Percentiles rank a stretch among this genome's conserved stretches.
Conservation (phyloP, 2,797 vertebrate genomes). For the Australoheros facetus region DNA sequence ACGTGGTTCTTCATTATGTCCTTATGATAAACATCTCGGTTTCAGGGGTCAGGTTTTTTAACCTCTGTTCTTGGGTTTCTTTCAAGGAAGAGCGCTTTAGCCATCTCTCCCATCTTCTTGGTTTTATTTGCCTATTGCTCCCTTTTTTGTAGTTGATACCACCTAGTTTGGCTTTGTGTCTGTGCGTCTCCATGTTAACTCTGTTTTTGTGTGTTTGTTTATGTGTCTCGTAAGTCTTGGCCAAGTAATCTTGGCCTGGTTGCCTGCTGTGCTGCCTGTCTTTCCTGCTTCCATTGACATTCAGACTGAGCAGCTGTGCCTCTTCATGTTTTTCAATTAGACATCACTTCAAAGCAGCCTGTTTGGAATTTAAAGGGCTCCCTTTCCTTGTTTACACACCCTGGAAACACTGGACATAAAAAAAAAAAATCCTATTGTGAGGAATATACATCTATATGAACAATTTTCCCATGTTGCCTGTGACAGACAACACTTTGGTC, state of each 20-base stretch:
- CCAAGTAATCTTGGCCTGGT: conserved; percentile 56
- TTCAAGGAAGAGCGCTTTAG: conserved; percentile 35
- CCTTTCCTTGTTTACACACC: conserved; percentile 61
- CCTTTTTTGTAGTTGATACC: conserved; percentile 20
- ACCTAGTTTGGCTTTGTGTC: conserved; percentile 48
- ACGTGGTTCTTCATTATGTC: conserved; percentile 18
- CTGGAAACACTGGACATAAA: conserved; percentile 36
- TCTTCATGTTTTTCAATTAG: conserved; percentile 81
- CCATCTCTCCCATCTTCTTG: conserved; percentile 11
- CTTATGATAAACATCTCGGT: conserved; percentile 46
- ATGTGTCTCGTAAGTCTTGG: conserved; percentile 69
- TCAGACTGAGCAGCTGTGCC: conserved; percentile 70
- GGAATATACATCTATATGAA: neutral
- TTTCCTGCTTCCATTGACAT: conserved; percentile 77
- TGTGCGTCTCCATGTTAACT: conserved; percentile 51
- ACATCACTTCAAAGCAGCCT: conserved; percentile 67
- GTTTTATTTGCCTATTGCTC: conserved; percentile 51
- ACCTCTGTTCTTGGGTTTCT: conserved; percentile 31
- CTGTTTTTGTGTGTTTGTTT: conserved; percentile 63
- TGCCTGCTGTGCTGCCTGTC: conserved; percentile 74
- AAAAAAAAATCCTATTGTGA: conserved; percentile 17
- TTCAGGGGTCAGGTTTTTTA: conserved; percentile 39
- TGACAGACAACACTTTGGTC: neutral
- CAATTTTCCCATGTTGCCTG: neutral
- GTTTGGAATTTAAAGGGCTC: conserved; percentile 76